These are phyloP conservation scores for Erynnis tages DNA, from an alignment of 2,888 invertebrate species.

Conservation along the genomic window DNA sequence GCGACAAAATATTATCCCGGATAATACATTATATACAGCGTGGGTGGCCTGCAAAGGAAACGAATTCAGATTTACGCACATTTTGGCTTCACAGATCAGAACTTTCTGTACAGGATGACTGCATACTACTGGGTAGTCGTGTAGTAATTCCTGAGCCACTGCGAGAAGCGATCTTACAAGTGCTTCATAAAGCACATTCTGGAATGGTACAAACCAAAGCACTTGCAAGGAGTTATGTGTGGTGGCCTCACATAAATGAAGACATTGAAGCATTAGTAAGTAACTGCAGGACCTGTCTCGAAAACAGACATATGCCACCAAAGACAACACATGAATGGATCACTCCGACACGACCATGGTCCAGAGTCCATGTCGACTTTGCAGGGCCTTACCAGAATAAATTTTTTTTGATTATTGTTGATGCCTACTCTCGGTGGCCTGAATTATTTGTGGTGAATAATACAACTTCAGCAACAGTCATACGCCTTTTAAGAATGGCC, in stretches of 20 bases:
- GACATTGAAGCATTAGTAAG: slow-evolving; percentile 19
- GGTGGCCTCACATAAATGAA: slow-evolving; percentile 34
- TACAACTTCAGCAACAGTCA: slow-evolving; percentile 8
- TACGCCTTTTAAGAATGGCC: background rate
- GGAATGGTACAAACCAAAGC: slow-evolving; percentile 35
- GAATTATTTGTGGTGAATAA: slow-evolving; percentile 10
- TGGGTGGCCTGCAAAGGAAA: slow-evolving; percentile 21
- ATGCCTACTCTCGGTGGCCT: slow-evolving; percentile 30
- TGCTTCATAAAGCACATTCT: slow-evolving; percentile 29
- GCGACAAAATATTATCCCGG: slow-evolving; percentile 17
- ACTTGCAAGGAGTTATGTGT: slow-evolving; percentile 34
- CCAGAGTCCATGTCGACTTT: slow-evolving; percentile 30
- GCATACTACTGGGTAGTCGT: slow-evolving; percentile 26
- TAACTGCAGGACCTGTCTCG: background rate
- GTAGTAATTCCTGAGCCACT: slow-evolving; percentile 17
- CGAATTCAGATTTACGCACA: slow-evolving; percentile 11
- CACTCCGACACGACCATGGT: slow-evolving; percentile 27
- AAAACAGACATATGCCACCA: slow-evolving; percentile 16
- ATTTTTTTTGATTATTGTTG: slow-evolving; percentile 26
- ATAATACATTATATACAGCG: slow-evolving; percentile 12
- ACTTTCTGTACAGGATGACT: slow-evolving; percentile 22
- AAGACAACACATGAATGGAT: slow-evolving; percentile 24
- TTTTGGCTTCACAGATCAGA: slow-evolving; percentile 24
- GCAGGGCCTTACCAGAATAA: slow-evolving; percentile 27
- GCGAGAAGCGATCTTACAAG: slow-evolving; percentile 12